Evolutionary conservation across 1,140 invertebrate species (phyloP).

Genomic region (Drosophila ambigua): DNA sequence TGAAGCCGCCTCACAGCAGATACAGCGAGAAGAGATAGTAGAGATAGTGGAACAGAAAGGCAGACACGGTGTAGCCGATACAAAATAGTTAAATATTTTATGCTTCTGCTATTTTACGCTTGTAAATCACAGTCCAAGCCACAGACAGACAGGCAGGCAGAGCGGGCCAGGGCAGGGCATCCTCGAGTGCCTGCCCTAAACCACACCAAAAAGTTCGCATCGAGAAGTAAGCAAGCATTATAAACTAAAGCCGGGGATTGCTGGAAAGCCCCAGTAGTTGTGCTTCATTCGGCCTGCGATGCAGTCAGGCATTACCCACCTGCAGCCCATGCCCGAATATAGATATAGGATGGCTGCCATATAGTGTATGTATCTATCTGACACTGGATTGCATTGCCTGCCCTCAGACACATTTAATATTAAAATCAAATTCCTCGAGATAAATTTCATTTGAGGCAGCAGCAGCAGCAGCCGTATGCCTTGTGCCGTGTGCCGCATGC

Average conservation of each 20-base stretch:
- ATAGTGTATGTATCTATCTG: background rate
- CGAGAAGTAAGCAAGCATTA: conserved; percentile 32
- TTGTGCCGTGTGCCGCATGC: too few relatives aligned
- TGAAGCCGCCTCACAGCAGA: conserved; percentile 48
- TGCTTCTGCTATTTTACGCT: conserved; percentile 77
- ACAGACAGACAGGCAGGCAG: conserved; percentile 35
- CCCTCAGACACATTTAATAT: conserved; percentile 66
- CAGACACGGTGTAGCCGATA: conserved; percentile 49
- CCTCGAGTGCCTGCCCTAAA: too few relatives aligned
- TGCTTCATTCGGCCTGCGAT: conserved; percentile 26
- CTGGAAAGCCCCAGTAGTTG: conserved; percentile 45
- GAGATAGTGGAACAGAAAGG: conserved; percentile 3
- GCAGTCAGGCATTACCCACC: conserved; percentile 8
- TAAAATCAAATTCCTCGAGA: conserved; percentile 68
- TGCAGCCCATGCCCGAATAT: conserved; percentile 2
- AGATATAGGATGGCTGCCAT: background rate
- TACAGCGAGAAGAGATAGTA: conserved; percentile 12
- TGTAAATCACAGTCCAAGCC: conserved; percentile 73
- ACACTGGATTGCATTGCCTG: conserved; percentile 14
- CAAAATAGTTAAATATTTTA: conserved; percentile 73
- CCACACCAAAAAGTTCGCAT: conserved; percentile 39
- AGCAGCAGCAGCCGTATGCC: background rate
- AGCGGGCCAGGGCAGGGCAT: background rate
- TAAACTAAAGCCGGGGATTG: conserved; percentile 15
- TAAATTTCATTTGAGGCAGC: conserved; percentile 51